Evolutionary conservation across 64 coral and sea anemone genomes (phyloP).

Genomic region (Montipora capricornis): DNA sequence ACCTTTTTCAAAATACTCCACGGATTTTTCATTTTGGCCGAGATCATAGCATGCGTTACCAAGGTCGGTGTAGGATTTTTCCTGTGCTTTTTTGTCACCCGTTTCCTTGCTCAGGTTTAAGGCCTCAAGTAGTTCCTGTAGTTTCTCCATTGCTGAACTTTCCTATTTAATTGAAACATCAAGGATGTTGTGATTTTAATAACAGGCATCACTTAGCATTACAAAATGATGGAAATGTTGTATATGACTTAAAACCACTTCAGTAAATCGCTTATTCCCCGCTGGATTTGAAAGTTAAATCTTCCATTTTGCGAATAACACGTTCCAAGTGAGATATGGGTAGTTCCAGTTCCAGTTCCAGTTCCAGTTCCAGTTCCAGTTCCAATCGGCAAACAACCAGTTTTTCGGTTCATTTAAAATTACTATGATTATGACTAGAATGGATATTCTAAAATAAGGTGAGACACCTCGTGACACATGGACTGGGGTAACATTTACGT

Average conservation of each 20-base stretch:
- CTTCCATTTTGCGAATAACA: neutral
- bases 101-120: conserved; percentile 3
- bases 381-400: no score
- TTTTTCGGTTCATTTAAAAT: no score
- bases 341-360: no score
- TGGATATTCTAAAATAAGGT: no score
- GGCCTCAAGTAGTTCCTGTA: conserved; percentile 16
- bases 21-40: conserved; percentile 3
- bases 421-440: no score
- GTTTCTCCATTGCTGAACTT: conserved; percentile 21
- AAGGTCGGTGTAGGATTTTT: neutral
- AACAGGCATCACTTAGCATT: neutral
- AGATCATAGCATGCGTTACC: neutral
- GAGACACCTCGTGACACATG: no score
- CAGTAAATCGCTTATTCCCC: neutral
- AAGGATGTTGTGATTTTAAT: neutral
- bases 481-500: no score
- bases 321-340: no score
- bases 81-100: neutral
- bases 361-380: no score
- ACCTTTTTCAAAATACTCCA: neutral
- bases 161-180: neutral
- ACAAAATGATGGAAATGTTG: neutral
- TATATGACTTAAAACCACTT: neutral
- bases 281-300: neutral